Percentiles rank a stretch among this genome's conserved stretches.
Conservation (phyloP, 2,797 vertebrate genomes). For the Sphenopsis melanotis region DNA sequence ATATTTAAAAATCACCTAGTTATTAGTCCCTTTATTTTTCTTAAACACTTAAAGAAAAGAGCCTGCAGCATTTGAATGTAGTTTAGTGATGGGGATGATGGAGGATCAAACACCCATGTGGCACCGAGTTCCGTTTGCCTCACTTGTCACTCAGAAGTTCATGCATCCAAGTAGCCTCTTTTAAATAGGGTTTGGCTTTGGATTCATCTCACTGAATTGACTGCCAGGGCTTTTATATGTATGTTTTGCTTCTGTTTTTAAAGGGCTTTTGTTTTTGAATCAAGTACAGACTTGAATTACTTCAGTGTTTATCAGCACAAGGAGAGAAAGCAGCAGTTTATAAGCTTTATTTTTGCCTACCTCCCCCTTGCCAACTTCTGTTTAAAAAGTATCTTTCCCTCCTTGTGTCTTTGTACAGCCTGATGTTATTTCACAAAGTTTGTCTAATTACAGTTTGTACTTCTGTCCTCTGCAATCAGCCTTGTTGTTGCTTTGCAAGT, state of each 20-base stretch:
- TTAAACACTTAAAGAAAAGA: background rate
- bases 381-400: background rate
- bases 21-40: background rate
- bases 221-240: background rate
- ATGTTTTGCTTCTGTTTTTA: slow-evolving; percentile 36
- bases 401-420: background rate
- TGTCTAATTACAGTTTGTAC: background rate
- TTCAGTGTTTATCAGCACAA: background rate
- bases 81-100: background rate
- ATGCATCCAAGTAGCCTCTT: background rate
- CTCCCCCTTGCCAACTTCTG: background rate
- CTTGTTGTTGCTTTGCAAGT: background rate
- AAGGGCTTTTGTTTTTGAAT: slow-evolving; percentile 23
- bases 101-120: background rate
- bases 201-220: background rate
- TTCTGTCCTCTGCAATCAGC: background rate
- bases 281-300: background rate
- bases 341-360: background rate
- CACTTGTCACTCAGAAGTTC: background rate
- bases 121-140: background rate
- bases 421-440: background rate
- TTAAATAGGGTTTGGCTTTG: slow-evolving; percentile 4
- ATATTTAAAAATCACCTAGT: background rate
- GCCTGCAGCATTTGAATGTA: background rate
- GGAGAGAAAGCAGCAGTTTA: background rate